Evolutionary conservation across 92 coral and sea anemone genomes (phyloP).

Genomic region (Epizoanthus ramosus): DNA sequence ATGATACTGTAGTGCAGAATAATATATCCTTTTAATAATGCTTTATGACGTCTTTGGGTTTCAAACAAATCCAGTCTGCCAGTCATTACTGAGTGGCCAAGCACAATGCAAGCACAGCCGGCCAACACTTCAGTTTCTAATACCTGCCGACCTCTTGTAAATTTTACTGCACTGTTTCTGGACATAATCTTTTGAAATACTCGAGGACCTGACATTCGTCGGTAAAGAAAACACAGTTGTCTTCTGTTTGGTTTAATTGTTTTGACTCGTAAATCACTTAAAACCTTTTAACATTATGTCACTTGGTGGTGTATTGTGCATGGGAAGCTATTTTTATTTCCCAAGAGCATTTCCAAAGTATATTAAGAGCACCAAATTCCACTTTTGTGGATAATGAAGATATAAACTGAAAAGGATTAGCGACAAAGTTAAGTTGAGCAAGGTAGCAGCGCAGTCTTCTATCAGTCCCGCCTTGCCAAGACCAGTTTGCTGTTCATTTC

Average conservation of each 20-base stretch:
- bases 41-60: not conserved
- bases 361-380: conserved; percentile 1
- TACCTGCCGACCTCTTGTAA: not conserved
- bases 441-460: not conserved
- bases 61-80: conserved; percentile 17
- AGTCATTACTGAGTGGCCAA: not conserved
- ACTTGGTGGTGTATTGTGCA: not conserved
- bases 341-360: conserved; percentile 32
- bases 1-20: not conserved
- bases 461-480: not conserved
- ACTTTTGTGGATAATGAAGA: not conserved
- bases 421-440: not conserved
- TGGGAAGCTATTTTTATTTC: conserved; percentile 11
- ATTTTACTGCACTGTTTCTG: conserved; percentile 13
- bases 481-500: not conserved
- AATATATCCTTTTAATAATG: not conserved
- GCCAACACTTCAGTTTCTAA: not conserved
- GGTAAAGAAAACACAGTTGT: not conserved
- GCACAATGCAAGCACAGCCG: not conserved
- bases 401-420: conserved; percentile 12
- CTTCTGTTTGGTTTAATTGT: not conserved
- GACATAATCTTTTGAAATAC: not conserved
- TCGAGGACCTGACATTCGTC: conserved; percentile 5
- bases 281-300: not conserved
- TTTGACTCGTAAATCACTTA: conserved; percentile 11